Conservation (phyloP, 2,888 invertebrate species). For the Yponomeuta evonymella region DNA sequence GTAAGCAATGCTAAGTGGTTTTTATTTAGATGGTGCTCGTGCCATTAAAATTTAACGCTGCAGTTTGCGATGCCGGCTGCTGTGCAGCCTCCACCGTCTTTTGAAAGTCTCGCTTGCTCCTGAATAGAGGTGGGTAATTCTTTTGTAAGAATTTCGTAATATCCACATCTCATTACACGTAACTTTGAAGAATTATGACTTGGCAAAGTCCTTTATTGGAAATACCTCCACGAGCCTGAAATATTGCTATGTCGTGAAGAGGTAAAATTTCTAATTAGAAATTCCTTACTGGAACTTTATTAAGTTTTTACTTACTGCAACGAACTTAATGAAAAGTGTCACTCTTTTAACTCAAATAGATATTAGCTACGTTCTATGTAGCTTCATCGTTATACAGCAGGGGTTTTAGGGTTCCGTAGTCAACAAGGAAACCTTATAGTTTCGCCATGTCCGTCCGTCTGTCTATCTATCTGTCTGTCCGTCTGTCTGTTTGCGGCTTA, state of each 20-base stretch:
- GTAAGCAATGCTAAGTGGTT: neutral
- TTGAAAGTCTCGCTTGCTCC: constrained; percentile 3
- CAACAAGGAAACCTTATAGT: too few species aligned
- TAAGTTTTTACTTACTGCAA: constrained; percentile 72
- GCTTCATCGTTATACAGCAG: neutral
- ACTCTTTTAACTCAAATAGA: constrained; percentile 32
- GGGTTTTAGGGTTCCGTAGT: too few species aligned
- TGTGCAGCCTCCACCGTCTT: neutral
- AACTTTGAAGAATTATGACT: constrained; percentile 76
- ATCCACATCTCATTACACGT: constrained; percentile 75
- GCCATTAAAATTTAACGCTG: constrained; percentile 12
- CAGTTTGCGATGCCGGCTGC: constrained; percentile 7
- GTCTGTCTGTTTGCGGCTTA: too few species aligned
- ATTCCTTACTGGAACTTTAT: constrained; percentile 73
- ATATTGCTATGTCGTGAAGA: constrained; percentile 75
- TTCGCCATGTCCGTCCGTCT: too few species aligned
- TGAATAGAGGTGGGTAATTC: constrained; percentile 28
- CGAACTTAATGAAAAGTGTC: constrained; percentile 72
- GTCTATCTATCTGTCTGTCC: too few species aligned
- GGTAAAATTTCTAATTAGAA: constrained; percentile 75
- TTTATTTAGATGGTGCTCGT: neutral
- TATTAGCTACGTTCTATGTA: constrained; percentile 22
- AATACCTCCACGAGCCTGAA: constrained; percentile 74
- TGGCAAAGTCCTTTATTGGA: constrained; percentile 77
- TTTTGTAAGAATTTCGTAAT: constrained; percentile 65